Base-by-base conservation (phyloP, 2,888 invertebrate species). In the Drosophila flavopinicola region DNA sequence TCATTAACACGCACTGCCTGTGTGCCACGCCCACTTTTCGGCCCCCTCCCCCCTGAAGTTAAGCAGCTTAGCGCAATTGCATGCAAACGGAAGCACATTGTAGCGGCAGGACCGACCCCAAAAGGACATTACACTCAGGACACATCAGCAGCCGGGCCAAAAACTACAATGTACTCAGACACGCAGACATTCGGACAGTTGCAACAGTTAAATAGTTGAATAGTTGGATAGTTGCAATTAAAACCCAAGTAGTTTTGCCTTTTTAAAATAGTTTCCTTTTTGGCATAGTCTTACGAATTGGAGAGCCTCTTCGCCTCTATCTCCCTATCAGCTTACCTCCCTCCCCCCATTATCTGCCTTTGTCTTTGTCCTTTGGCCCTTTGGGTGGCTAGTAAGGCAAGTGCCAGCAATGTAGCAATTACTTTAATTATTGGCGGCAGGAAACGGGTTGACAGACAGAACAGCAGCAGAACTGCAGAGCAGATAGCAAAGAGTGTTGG, bases 361-460 rank as follows among this genome's bases (percentile, higher is more conserved):
- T 4, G 4, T 33, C 10, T 4, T 10, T 7, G 11, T 17, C n/a
- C 41, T 39, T 29, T 15, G 37, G 23, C 27, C 25, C 30, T 25
- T 29, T 25, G 45, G 24, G 35, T 45, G 38, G 58, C 61, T 65
- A 60, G 53, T 61, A 76, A 77, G 59, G 66, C 78, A 85, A 83
- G 85, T 83, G 79, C 73, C 77, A 83, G 85, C 85, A 80, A 83
- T 83, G 84, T 85, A 67, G 85, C 83, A 83, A 83, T 83, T 83
- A 83, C 83, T 85, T 85, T 83, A 83, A 83, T 83, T 83, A 83
- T 83, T 85, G 85, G 85, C 85, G 85, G 83, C 84, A 85, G 83
- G 80, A 80, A 80, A 82, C 66, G 82, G 78, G 76, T 78, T 85
- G 85, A 78, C 85, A 83, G 80, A 79, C 78, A 65, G 68, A 65